These are phyloP conservation scores for Anastrepha ludens DNA, from an alignment of 1,140 invertebrate genomes.

Conservation along the genomic window DNA sequence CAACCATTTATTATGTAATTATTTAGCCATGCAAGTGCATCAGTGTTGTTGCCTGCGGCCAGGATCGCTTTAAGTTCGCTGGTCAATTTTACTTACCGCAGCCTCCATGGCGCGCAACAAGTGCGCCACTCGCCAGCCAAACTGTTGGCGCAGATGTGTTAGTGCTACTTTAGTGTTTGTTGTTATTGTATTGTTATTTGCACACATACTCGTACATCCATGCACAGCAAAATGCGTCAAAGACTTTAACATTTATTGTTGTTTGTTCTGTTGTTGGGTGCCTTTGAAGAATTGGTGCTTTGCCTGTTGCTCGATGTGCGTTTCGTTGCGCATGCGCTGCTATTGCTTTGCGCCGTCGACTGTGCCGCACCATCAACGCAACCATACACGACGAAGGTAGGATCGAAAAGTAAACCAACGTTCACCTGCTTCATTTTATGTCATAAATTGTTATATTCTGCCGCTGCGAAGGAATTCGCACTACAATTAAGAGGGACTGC, in stretches of 20 bases:
- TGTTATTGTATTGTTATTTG: not conserved
- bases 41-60: conserved; percentile 42
- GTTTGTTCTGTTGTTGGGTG: not conserved
- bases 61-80: conserved; percentile 7
- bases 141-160: conserved; percentile 18
- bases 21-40: conserved; percentile 50
- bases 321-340: not conserved
- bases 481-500: conserved; percentile 33
- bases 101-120: not conserved
- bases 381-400: not conserved
- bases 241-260: not conserved
- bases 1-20: conserved; percentile 54
- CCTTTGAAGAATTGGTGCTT: not conserved
- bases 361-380: not conserved
- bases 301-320: not conserved
- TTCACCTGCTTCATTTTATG: conserved; percentile 44
- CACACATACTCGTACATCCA: too few relatives aligned
- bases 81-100: conserved; percentile 40
- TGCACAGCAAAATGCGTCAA: not conserved
- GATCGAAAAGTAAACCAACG: not conserved
- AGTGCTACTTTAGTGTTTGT: not conserved
- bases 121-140: not conserved
- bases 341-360: not conserved
- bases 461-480: conserved; percentile 19
- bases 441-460: conserved; percentile 22